Evolutionary conservation across 2,797 vertebrate genomes (phyloP).

Genomic region (Anguilla anguilla): DNA sequence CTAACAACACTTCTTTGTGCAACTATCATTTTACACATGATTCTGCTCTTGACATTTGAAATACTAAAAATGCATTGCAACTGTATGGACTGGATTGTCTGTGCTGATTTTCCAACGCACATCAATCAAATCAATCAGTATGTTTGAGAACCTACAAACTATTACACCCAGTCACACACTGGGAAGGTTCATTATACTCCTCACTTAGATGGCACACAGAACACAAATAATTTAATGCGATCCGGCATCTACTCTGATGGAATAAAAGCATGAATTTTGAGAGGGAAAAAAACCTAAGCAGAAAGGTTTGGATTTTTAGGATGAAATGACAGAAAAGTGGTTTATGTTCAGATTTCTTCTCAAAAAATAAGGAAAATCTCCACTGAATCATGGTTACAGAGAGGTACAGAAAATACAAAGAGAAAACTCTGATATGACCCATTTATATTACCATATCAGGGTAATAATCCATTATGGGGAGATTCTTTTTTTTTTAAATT

Average conservation of each 20-base stretch:
- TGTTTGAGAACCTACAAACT: neutral
- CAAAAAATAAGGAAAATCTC: neutral
- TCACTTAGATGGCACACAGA: conserved; percentile 32
- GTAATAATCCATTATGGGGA: too few relatives aligned
- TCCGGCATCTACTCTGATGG: neutral
- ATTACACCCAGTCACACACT: neutral
- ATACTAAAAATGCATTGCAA: neutral
- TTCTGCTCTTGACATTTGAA: neutral
- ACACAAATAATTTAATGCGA: neutral
- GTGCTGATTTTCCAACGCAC: neutral
- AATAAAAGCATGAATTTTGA: neutral
- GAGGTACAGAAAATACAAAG: neutral
- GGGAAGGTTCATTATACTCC: conserved; percentile 24
- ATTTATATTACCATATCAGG: neutral
- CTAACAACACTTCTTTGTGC: neutral
- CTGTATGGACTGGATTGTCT: neutral
- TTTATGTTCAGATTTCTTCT: neutral
- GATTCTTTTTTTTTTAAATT: too few relatives aligned
- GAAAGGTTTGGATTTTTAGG: neutral
- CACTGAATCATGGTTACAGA: neutral
- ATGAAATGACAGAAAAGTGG: neutral
- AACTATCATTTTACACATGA: neutral
- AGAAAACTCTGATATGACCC: neutral
- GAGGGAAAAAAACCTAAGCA: conserved; percentile 35
- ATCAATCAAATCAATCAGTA: neutral